Percentiles rank a stretch among this genome's conserved stretches.
Evolutionary conservation across 2,113 vertebrate genomes (phyloP).

Genomic region (Eublepharis macularius): DNA sequence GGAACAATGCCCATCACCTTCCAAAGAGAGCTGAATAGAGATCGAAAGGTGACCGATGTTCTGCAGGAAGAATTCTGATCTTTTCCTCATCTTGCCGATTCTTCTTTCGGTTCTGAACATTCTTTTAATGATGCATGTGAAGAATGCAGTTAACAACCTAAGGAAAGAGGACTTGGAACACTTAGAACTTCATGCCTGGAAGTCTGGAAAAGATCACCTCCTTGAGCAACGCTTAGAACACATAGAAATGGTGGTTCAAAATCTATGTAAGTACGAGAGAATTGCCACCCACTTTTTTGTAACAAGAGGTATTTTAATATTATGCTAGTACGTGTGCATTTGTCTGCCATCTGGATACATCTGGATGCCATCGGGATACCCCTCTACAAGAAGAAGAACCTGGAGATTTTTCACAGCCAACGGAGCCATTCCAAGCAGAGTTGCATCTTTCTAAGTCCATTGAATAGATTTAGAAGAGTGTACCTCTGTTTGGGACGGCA

Average conservation of each 20-base stretch:
- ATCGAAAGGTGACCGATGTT: background rate
- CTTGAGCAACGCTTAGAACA: constrained; percentile 24
- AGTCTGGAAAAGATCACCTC: background rate
- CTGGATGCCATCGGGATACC: too few relatives aligned
- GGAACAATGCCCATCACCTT: background rate
- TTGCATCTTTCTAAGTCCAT: too few relatives aligned
- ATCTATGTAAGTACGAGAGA: constrained; percentile 45
- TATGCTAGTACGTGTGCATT: too few relatives aligned
- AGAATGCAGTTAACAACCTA: background rate
- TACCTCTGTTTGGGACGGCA: too few relatives aligned
- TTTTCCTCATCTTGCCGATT: background rate
- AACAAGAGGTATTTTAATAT: background rate
- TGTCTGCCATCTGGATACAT: too few relatives aligned
- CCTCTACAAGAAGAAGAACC: too few relatives aligned
- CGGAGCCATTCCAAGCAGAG: too few relatives aligned
- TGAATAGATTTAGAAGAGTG: too few relatives aligned
- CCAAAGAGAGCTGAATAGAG: background rate
- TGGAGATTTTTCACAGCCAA: too few relatives aligned
- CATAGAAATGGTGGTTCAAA: constrained; percentile 29
- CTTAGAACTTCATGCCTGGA: background rate
- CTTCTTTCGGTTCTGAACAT: background rate
- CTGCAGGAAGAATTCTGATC: background rate
- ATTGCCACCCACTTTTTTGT: background rate
- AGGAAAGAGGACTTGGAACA: background rate
- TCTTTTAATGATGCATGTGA: constrained; percentile 35